Base-by-base conservation (phyloP, 2,888 invertebrate genomes). In the Drosophila neotestacea region DNA sequence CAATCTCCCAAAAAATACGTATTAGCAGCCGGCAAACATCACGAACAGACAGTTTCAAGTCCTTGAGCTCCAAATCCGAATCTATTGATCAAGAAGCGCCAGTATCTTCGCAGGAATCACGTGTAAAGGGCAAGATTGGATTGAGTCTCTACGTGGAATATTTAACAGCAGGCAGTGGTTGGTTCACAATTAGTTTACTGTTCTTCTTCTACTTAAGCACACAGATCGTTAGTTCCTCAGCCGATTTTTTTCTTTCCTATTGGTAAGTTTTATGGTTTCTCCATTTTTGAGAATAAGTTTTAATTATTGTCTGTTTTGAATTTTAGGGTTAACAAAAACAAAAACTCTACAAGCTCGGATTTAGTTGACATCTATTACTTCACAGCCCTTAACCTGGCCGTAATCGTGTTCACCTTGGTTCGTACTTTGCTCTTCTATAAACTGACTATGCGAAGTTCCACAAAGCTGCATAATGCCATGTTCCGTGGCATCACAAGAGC, bases 391-490 rank as follows among this genome's bases (percentile, higher is more conserved):
- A 93, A 93, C 11, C n/a, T 93, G 0, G 91, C 88, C 4, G 92
- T 92, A 7, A 81, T 93, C 4, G 51, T 92, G 2, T 81, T 93
- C 27, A 90, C 92, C 2, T 54, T 93, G 1, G 63, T 86, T 0
- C 86, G 93, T 44, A 93, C 92, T 22, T 82, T 92, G 27, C 73
- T 93, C 1, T 94, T 94, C 87, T 95, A 94, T 78, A 91, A 91
- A 61, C 87, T 94, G 93, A 94, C 93, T 87, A 96, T 97, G 94
- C 94, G 94, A 30, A 96, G 97, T 0, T 97, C 98, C 0, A 95
- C 94, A 1, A 94, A 93, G 6, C 93, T 98, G 0, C 98, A 98
- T 93, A 95, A 96, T 91, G 93, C 92, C 13, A 97, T 98, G 97
- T 97, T 97, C 91, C 92, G 93, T 11, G 94, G 95, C 28, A 95